phyloP scores from a whole-genome alignment of 2,113 vertebrate species.

The Petaurus breviceps region DNA sequence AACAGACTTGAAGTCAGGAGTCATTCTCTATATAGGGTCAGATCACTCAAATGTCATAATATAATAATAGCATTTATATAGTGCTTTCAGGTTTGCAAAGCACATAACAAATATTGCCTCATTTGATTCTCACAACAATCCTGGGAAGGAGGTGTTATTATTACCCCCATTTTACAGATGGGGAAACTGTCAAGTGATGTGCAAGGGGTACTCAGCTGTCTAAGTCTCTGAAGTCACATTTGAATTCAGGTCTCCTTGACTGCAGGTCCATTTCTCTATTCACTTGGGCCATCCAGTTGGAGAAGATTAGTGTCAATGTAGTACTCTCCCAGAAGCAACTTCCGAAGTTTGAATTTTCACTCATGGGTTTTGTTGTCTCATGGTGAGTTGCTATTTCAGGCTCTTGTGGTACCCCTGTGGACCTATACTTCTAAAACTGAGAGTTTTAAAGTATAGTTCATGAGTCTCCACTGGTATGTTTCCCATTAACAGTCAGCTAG shows the following conservation, averaged over 20 bases:
- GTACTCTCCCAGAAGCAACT: background rate
- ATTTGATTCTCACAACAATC: background rate
- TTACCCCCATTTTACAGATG: background rate
- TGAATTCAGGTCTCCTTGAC: background rate
- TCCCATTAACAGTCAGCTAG: background rate
- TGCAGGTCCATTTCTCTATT: background rate
- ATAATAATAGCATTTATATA: no score
- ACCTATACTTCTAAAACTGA: background rate
- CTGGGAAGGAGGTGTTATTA: background rate
- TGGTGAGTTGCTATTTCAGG: background rate
- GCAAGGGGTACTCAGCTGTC: background rate
- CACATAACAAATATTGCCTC: background rate
- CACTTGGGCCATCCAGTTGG: background rate
- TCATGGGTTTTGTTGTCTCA: background rate
- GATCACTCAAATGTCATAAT: slow-evolving; percentile 11
- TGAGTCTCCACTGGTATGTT: background rate
- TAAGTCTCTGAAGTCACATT: background rate
- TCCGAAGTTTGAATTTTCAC: background rate
- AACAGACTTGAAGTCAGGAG: slow-evolving; percentile 45
- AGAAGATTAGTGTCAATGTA: background rate
- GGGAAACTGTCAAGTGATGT: background rate
- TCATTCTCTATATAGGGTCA: background rate
- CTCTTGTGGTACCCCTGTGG: background rate
- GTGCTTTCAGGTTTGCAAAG: no score
- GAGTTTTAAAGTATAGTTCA: background rate